A percentile compares a stretch with the other conserved stretches of the same genome.
Conservation (phyloP, 1,140 invertebrate genomes). For the Liolophura sinensis region DNA sequence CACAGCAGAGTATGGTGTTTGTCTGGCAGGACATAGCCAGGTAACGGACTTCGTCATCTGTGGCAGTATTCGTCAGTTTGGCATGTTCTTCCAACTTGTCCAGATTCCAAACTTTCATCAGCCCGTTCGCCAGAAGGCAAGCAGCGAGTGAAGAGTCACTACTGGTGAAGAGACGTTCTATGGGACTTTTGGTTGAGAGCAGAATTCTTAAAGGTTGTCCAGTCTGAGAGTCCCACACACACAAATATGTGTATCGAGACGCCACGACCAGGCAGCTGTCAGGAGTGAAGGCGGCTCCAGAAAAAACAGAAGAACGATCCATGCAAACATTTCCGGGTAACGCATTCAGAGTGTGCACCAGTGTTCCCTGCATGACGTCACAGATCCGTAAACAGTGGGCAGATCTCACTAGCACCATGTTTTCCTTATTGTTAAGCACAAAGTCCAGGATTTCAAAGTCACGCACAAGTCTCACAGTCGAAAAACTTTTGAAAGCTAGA, state of each 20-base stretch:
- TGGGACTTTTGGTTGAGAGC: slow-evolving; percentile 31
- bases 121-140: slow-evolving; percentile 37
- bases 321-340: slow-evolving; percentile 36
- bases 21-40: slow-evolving; percentile 27
- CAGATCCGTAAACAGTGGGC: slow-evolving; percentile 33
- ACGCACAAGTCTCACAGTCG: slow-evolving; percentile 27
- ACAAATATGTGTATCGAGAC: slow-evolving; percentile 39
- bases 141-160: slow-evolving; percentile 41
- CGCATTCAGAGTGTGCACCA: slow-evolving; percentile 27
- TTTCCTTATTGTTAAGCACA: slow-evolving; percentile 32
- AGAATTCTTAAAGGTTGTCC: slow-evolving; percentile 39
- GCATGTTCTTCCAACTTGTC: slow-evolving; percentile 44
- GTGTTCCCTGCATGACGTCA: slow-evolving; percentile 23
- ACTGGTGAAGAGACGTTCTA: slow-evolving; percentile 37
- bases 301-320: slow-evolving; percentile 37
- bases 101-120: slow-evolving; percentile 49
- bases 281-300: slow-evolving; percentile 40
- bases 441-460: slow-evolving; percentile 42
- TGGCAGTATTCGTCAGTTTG: slow-evolving; percentile 33
- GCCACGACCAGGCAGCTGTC: slow-evolving; percentile 42
- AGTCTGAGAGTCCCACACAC: slow-evolving; percentile 42
- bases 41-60: slow-evolving; percentile 27
- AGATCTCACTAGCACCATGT: slow-evolving; percentile 33
- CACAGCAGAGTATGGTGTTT: slow-evolving; percentile 23
- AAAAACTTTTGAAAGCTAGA: slow-evolving; percentile 26